These are phyloP conservation scores for Microctonus hyperodae DNA, from an alignment of 2,888 invertebrate species.

Conservation along the genomic window DNA sequence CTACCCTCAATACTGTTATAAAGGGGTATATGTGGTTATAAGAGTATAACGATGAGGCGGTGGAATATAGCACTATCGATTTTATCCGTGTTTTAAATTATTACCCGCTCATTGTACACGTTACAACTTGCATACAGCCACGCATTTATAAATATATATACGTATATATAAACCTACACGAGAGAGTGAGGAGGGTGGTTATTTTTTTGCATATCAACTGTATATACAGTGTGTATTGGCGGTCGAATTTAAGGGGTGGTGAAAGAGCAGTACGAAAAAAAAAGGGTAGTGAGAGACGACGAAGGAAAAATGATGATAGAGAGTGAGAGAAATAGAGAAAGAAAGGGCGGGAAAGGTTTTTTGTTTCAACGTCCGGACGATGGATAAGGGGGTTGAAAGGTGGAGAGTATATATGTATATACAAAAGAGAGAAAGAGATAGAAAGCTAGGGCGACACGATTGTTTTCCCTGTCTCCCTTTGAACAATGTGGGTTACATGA, in stretches of 20 bases:
- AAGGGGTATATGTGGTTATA: constrained; percentile 9
- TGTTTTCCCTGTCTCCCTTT: constrained; percentile 22
- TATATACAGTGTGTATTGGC: constrained; percentile 13
- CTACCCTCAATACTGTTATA: not conserved
- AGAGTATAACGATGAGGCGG: constrained; percentile 21
- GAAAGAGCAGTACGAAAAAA: constrained; percentile 19
- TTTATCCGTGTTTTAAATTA: constrained; percentile 50
- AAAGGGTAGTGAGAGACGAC: constrained; percentile 9
- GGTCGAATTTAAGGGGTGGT: constrained; percentile 31
- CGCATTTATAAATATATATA: constrained; percentile 9
- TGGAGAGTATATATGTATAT: constrained; percentile 24
- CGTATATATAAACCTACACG: constrained; percentile 8
- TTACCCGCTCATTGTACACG: constrained; percentile 16
- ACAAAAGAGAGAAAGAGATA: constrained; percentile 28
- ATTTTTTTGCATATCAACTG: constrained; percentile 7
- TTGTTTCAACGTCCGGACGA: constrained; percentile 22
- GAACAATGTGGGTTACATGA: constrained; percentile 17
- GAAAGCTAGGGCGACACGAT: constrained; percentile 28
- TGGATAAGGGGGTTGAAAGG: constrained; percentile 21
- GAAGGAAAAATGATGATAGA: not conserved
- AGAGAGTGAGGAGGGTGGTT: constrained; percentile 12
- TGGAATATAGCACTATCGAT: constrained; percentile 47
- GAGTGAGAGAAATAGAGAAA: not conserved
- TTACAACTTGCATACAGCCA: constrained; percentile 20
- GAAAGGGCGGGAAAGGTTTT: constrained; percentile 37